phyloP scores from a whole-genome alignment of 1,140 invertebrate genomes.

The Halesus radiatus region DNA sequence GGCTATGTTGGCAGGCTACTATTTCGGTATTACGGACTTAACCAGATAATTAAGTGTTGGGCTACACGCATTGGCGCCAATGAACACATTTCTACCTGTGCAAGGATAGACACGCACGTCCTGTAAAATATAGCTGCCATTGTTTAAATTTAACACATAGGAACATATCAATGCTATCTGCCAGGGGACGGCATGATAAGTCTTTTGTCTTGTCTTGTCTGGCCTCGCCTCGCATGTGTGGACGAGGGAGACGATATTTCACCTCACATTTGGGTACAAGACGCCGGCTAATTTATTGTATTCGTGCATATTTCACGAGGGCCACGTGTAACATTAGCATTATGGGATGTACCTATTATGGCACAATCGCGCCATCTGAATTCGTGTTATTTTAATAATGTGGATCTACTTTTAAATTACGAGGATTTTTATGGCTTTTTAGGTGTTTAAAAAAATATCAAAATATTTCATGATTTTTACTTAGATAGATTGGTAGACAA shows the following conservation, averaged over 20 bases:
- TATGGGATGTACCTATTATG: not conserved
- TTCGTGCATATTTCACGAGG: conserved; percentile 8
- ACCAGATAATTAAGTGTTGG: conserved; percentile 48
- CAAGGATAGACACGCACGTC: conserved; percentile 38
- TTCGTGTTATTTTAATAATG: not conserved
- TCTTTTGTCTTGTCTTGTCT: conserved; percentile 17
- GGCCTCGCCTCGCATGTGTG: conserved; percentile 14
- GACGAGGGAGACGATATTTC: conserved; percentile 4
- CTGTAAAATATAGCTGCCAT: conserved; percentile 38
- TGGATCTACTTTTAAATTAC: not conserved
- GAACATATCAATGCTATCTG: conserved; percentile 19
- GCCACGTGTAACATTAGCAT: not conserved
- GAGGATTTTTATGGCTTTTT: not conserved
- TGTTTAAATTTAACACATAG: conserved; percentile 27
- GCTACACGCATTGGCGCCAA: conserved; percentile 49
- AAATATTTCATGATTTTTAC: no score
- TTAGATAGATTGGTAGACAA: no score
- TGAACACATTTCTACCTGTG: conserved; percentile 47
- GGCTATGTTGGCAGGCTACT: conserved; percentile 17
- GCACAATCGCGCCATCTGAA: not conserved
- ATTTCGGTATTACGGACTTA: conserved; percentile 44
- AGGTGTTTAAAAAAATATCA: no score
- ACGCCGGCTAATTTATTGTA: not conserved
- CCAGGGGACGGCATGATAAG: conserved; percentile 9
- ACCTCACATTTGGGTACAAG: not conserved